Evolutionary conservation across 1,140 invertebrate species (phyloP), one percentile per base, ranked within the genome.

Genomic region (Pseudomyrmex concolor): DNA sequence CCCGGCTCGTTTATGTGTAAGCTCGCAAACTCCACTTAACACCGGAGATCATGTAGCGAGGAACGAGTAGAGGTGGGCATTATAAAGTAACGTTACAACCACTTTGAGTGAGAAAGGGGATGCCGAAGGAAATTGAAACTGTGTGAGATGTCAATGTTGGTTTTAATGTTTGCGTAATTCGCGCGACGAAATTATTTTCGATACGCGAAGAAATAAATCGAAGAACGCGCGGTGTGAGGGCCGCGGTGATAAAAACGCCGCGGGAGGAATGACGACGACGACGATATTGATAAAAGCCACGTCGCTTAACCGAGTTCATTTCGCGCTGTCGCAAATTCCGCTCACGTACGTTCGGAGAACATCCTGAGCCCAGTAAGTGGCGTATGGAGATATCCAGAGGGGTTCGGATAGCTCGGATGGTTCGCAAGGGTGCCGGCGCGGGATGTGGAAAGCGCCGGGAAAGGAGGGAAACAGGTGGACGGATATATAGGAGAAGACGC

Each of bases 331-430:
- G n/a, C 68, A 66, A 64, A 87, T 87, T 87, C 85, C 43, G 76
- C 70, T 83, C 86, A 80, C 86, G 86, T 87, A 88, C 68, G 74
- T 68, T 71, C 86, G 89, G 89, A 92, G 92, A 92, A 92, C 92
- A 91, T 89, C 88, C 92, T 91, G 90, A 91, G 87, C 89, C 81
- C 72, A 87, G 89, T 92, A 91, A 92, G 92, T 92, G 91, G 91
- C 89, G 91, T 92, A 92, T 92, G 91, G 88, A 92, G 91, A 92
- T 92, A 91, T 92, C 88, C 80, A 84, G 84, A 82, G 88, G 90
- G 88, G 90, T 86, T 89, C 83, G 88, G 85, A 90, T 89, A 86
- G 83, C 83, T 91, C 48, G 82, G 89, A 88, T 90, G 90, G 87
- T 82, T 86, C 74, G 78, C 83, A 72, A 90, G 90, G 89, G 87